Base-by-base conservation (phyloP, 2,113 vertebrate species). In the Pongo pygmaeus region DNA sequence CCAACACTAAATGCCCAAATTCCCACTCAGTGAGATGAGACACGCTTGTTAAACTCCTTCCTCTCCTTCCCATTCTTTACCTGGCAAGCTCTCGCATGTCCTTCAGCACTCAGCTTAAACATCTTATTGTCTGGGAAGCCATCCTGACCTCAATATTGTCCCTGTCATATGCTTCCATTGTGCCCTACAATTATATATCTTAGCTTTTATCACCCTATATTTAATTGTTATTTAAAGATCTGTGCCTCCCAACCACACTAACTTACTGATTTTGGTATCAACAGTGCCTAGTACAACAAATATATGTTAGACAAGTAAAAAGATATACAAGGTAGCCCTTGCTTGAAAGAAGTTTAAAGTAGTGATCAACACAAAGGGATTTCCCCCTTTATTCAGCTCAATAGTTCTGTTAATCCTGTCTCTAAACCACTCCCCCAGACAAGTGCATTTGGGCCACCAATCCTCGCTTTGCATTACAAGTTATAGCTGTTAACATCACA, bases 161-260 rank as follows among this genome's bases (percentile, higher is more conserved):
- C 17, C 38, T 25, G 61, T 93, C 25, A 7, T 50, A 55, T 25
- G 6, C 27, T 72, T 94, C 91, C 55, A 64, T 2, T 40, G 30
- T 6, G 52, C 14, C 30, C 25, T 52, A 23, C 35, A 84, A 74
- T 77, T 69, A 18, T 7, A 69, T 46, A n/a, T 61, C 20, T 69
- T 16, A 52, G 43, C n/a, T 91, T 69, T 90, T 57, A 30, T 23
- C 57, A 88, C 3, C 40, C n/a, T 72, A 32, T 25, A 55, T 88
- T 72, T 93, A 84, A 67, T 72, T 84, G 48, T 87, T 88, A 72
- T 61, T 86, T 94, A 91, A 93, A 90, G 32, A 61, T 52, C 23
- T 17, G 22, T 55, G 27, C n/a, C 48, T 9, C 50, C n/a, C 52
- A 92, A 46, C 4, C 20, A 84, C 18, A 72, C 10, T 78, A 16